Evolutionary conservation across 1,140 invertebrate genomes (phyloP).

Genomic region (Nebria ingens): DNA sequence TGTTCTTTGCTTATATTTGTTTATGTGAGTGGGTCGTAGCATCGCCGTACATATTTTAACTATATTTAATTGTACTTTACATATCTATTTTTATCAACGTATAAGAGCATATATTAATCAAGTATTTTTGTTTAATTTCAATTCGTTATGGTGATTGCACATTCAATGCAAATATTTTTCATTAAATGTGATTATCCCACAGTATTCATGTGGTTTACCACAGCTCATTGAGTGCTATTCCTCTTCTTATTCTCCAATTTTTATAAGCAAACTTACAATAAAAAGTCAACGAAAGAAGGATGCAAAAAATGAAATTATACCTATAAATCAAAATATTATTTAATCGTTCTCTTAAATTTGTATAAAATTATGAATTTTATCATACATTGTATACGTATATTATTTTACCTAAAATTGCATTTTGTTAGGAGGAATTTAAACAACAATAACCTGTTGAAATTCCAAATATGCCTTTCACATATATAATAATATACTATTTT

Average conservation of each 20-base stretch:
- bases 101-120: not conserved
- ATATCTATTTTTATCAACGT: not conserved
- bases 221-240: slow-evolving; percentile 66
- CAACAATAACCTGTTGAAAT: too few relatives aligned
- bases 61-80: not conserved
- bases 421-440: too few relatives aligned
- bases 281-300: slow-evolving; percentile 27
- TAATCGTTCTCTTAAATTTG: too few relatives aligned
- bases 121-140: slow-evolving; percentile 40
- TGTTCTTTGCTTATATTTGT: too few relatives aligned
- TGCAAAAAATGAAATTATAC: not conserved
- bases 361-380: too few relatives aligned
- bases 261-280: slow-evolving; percentile 56
- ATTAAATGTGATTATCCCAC: slow-evolving; percentile 70
- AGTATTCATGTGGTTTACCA: slow-evolving; percentile 58
- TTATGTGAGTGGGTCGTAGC: too few relatives aligned
- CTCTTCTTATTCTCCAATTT: slow-evolving; percentile 69
- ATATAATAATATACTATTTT: too few relatives aligned
- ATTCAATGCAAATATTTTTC: slow-evolving; percentile 68
- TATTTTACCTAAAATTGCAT: too few relatives aligned
- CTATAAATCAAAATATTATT: too few relatives aligned
- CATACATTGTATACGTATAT: too few relatives aligned
- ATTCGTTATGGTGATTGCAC: slow-evolving; percentile 61
- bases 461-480: too few relatives aligned
- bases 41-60: too few relatives aligned